A percentile compares a stretch with the other conserved stretches of the same genome.
These are phyloP conservation scores for Drosophila aff. DNA, from an alignment of 1,140 invertebrate species.

Conservation along the genomic window DNA sequence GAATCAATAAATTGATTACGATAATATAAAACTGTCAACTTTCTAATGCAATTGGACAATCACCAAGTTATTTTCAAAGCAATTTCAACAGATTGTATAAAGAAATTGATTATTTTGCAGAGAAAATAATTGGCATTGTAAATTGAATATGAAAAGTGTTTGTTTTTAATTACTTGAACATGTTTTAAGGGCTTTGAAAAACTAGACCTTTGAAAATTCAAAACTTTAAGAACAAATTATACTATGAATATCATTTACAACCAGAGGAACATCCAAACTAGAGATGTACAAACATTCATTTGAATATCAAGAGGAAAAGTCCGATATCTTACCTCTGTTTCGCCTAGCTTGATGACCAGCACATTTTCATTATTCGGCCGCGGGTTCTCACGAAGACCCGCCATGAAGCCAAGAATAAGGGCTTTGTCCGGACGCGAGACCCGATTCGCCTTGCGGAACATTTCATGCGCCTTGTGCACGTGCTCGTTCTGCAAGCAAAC, in stretches of 20 bases:
- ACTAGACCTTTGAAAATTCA: too few relatives aligned
- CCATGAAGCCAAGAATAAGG: constrained; percentile 99
- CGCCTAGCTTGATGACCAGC: constrained; percentile 82
- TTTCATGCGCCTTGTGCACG: constrained; percentile 98
- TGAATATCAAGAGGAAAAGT: background rate
- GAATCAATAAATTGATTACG: background rate
- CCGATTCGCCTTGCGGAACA: constrained; percentile 98
- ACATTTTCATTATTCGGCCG: constrained; percentile 84
- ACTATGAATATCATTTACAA: too few relatives aligned
- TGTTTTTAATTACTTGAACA: background rate
- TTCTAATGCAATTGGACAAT: background rate
- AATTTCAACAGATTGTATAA: background rate
- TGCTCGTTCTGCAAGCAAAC: constrained; percentile 91
- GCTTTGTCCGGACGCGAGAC: constrained; percentile 98
- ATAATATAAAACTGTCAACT: background rate
- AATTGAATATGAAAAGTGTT: background rate
- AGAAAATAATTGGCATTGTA: background rate
- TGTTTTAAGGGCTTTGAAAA: background rate
- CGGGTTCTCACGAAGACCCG: constrained; percentile 88
- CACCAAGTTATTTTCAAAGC: background rate
- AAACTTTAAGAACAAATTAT: too few relatives aligned
- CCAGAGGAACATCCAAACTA: background rate
- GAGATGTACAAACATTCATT: background rate
- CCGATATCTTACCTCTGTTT: constrained; percentile 76
- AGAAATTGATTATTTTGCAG: background rate